phyloP scores from a whole-genome alignment of 2,888 invertebrate species.

The Lydus trimaculatus region DNA sequence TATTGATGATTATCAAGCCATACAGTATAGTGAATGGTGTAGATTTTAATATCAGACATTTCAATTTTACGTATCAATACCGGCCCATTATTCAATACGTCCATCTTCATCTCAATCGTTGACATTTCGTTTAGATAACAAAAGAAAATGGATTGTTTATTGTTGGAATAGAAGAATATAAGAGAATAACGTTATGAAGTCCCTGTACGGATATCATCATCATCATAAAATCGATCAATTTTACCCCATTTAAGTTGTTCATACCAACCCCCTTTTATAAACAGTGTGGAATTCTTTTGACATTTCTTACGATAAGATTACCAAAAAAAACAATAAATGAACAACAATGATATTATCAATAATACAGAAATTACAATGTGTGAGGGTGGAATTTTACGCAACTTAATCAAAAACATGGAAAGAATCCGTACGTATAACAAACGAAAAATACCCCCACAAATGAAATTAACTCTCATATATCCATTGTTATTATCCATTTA shows the following conservation, averaged over 20 bases:
- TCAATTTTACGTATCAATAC: not conserved
- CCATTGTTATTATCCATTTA: conserved; percentile 1
- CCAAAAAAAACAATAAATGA: too few species aligned
- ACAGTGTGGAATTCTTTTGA: not conserved
- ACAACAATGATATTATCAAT: too few species aligned
- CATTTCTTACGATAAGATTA: not conserved
- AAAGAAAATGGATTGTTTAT: not conserved
- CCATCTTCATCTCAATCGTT: not conserved
- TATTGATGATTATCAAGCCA: too few species aligned
- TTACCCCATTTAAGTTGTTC: too few species aligned
- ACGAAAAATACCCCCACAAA: too few species aligned
- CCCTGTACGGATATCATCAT: not conserved
- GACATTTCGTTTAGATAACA: not conserved
- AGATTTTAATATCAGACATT: not conserved
- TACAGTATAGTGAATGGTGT: too few species aligned
- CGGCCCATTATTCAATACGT: not conserved
- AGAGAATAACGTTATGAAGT: not conserved
- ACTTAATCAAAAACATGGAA: not conserved
- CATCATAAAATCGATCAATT: conserved; percentile 1
- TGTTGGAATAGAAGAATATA: not conserved
- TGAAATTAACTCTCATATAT: not conserved
- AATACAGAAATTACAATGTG: too few species aligned
- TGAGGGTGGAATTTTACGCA: not conserved
- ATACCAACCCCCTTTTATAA: too few species aligned
- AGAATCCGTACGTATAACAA: too few species aligned